phyloP scores from a whole-genome alignment of 2,888 invertebrate genomes.

The Lordiphosa andalusiaca region DNA sequence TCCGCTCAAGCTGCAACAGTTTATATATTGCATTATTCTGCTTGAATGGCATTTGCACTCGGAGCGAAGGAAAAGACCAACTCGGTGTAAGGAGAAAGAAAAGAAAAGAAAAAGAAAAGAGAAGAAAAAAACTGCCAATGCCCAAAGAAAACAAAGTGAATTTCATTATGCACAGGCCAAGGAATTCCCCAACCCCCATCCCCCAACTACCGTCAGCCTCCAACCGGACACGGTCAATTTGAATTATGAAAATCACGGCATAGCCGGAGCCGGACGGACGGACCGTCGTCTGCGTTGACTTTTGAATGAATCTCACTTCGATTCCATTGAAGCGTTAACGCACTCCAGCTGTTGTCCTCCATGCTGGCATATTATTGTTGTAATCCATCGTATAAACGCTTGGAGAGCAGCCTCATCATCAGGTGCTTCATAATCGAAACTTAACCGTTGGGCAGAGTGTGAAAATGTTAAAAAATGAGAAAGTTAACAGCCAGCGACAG shows the following conservation, averaged over 20 bases:
- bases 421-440: conserved; percentile 29
- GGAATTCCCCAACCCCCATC: too few species aligned
- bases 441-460: not conserved
- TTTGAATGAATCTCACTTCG: conserved; percentile 70
- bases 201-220: conserved; percentile 3
- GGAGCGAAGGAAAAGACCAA: conserved; percentile 14
- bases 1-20: conserved; percentile 74
- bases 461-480: too few species aligned
- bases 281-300: conserved; percentile 53
- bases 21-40: conserved; percentile 76
- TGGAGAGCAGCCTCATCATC: conserved; percentile 2
- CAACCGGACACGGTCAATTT: conserved; percentile 68
- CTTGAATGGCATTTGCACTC: conserved; percentile 75
- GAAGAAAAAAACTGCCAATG: conserved; percentile 32
- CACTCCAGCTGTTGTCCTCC: conserved; percentile 59
- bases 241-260: conserved; percentile 72
- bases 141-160: conserved; percentile 68
- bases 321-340: conserved; percentile 63
- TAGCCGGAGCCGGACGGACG: conserved; percentile 2
- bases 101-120: conserved; percentile 9
- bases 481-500: too few species aligned
- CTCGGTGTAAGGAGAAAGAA: conserved; percentile 8
- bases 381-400: conserved; percentile 6
- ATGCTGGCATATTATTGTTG: conserved; percentile 31
- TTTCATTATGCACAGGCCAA: conserved; percentile 53